Evolutionary conservation across 2,888 invertebrate genomes (phyloP).

Genomic region (Amiota mariae): DNA sequence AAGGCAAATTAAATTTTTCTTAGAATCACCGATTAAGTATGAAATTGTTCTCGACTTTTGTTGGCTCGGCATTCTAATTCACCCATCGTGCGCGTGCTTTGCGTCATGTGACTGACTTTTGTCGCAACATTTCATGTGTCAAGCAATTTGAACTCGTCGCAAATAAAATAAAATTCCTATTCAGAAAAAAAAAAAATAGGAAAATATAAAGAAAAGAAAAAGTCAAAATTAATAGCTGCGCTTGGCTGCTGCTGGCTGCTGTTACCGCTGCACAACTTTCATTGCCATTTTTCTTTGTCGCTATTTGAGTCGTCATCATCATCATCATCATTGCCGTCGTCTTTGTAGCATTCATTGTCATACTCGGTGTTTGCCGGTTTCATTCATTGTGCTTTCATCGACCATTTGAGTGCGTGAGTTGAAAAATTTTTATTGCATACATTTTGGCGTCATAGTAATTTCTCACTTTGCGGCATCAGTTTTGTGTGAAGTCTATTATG

Average conservation of each 20-base stretch:
- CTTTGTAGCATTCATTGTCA: constrained; percentile 34
- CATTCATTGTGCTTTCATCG: constrained; percentile 23
- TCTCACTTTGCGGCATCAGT: constrained; percentile 58
- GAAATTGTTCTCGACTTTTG: constrained; percentile 51
- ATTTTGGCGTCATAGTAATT: constrained; percentile 64
- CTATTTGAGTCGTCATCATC: constrained; percentile 48
- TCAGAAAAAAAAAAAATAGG: neutral
- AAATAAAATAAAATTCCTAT: neutral
- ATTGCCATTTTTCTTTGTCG: constrained; percentile 52
- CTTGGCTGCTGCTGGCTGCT: constrained; percentile 23
- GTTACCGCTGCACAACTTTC: constrained; percentile 17
- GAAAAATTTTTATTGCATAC: constrained; percentile 69
- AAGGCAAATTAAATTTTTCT: constrained; percentile 66
- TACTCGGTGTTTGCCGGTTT: neutral
- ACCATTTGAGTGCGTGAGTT: constrained; percentile 52
- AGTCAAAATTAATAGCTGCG: constrained; percentile 32
- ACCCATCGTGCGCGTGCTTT: constrained; percentile 29
- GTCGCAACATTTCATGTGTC: constrained; percentile 51
- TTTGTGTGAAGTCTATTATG: constrained; percentile 59
- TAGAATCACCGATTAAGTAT: constrained; percentile 59
- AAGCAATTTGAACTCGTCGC: constrained; percentile 42
- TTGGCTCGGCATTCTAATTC: constrained; percentile 18
- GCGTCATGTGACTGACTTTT: neutral
- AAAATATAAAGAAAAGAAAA: neutral
- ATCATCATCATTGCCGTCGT: constrained; percentile 45